phyloP scores from a whole-genome alignment of 2,113 vertebrate species.

The Oryzias curvinotus region DNA sequence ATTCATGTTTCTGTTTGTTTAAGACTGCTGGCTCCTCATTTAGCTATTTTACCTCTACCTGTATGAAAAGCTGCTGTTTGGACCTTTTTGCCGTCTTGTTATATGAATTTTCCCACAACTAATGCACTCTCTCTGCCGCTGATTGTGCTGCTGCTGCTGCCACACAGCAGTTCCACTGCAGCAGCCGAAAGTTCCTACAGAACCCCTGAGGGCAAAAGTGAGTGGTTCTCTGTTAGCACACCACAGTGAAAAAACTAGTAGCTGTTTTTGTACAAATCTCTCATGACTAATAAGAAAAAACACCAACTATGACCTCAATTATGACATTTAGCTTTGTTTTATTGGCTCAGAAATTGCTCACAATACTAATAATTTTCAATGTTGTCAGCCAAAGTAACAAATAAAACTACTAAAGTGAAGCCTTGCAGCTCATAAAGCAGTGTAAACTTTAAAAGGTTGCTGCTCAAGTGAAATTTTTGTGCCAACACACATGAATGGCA shows the following conservation, averaged over 20 bases:
- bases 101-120: slow-evolving; percentile 22
- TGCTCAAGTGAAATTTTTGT: slow-evolving; percentile 5
- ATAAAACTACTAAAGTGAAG: no score
- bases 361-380: not conserved
- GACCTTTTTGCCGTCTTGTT: slow-evolving; percentile 14
- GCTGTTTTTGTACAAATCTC: no score
- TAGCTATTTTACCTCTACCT: slow-evolving; percentile 26
- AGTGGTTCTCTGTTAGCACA: slow-evolving; percentile 7
- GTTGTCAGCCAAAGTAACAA: no score
- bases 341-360: no score
- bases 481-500: not conserved
- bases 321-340: not conserved
- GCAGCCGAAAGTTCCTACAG: slow-evolving; percentile 38
- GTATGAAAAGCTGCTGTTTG: slow-evolving; percentile 37
- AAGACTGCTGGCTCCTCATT: slow-evolving; percentile 10
- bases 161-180: slow-evolving; percentile 51
- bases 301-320: not conserved
- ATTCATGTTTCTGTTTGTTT: slow-evolving; percentile 22
- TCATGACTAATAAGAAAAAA: not conserved
- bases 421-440: no score
- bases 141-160: slow-evolving; percentile 20
- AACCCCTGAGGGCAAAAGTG: slow-evolving; percentile 15
- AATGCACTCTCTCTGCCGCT: slow-evolving; percentile 10
- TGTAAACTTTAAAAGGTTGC: slow-evolving; percentile 15
- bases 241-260: not conserved